phyloP scores from a whole-genome alignment of 1,140 invertebrate species.

The Druon quercuslanigerum region DNA sequence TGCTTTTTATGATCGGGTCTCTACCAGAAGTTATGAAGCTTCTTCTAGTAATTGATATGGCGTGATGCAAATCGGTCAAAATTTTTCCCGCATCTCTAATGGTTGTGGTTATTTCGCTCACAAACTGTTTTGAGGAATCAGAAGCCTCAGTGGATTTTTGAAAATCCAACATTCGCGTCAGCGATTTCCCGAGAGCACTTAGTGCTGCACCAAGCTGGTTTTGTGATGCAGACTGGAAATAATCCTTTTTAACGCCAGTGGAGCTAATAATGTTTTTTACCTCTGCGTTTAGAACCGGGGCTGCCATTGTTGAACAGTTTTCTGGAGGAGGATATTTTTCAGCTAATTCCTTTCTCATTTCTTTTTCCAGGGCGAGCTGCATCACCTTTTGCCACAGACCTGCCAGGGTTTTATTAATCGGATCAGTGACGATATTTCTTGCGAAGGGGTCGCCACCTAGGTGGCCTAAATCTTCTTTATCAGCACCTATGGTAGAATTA shows the following conservation, averaged over 20 bases:
- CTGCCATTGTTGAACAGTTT: background rate
- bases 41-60: background rate
- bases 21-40: background rate
- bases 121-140: no score
- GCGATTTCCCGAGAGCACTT: no score
- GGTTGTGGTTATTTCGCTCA: background rate
- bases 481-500: no score
- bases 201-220: no score
- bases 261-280: background rate
- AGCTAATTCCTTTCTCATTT: background rate
- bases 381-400: background rate
- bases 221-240: background rate
- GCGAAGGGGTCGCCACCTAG: conserved; percentile 2
- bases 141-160: no score
- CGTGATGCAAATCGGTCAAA: no score
- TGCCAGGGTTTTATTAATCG: background rate
- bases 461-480: background rate
- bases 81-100: no score
- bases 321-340: background rate
- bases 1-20: background rate
- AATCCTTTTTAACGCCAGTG: background rate
- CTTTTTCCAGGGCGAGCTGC: background rate
- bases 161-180: background rate
- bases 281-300: background rate
- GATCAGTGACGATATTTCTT: background rate